Base-by-base conservation (phyloP, 2,888 invertebrate genomes). In the Drosophila anomelani region DNA sequence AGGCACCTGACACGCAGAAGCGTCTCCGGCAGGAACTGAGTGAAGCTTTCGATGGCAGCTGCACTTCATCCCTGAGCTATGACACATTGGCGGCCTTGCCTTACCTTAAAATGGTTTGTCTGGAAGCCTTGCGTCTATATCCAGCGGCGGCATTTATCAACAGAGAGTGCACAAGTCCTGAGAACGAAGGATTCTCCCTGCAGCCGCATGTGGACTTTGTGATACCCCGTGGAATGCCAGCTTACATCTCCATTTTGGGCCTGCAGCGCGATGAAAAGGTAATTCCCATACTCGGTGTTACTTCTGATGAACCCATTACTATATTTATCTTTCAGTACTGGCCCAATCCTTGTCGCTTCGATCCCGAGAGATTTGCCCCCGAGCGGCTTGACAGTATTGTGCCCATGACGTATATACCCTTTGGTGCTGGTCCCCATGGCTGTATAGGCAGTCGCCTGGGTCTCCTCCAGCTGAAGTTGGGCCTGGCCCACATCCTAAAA, bases 41-140 rank as follows among this genome's bases (percentile, higher is more conserved):
- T 4, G 57, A 79, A 0, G 87, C 88, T 3, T 79, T 92, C 1
- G 15, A 15, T 23, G 51, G 10, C 34, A n/a, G 38, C 0, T 6
- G 54, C 12, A 20, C 17, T 53, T 6, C 53, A 10, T 29, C 15
- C 39, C 76, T 93, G 0, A 89, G 88, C 5, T 93, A 93, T 74
- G 92, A 93, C 15, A 74, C 85, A 3, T 63, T 93, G 4, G 76
- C 78, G 10, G 78, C 90, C 4, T 88, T 93, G 90, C 80, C 81
- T 0, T 93, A 93, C 78, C 82, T 94, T 4, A 91, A 93, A 68
- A 92, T 91, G 91, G 93, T 93, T 13, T 85, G 91, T 4, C 71
- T 80, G 63, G 92, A 92, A 79, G 86, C 85, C 8, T 71, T 92
- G 47, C 88, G 92, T 46, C 73, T 92, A 9, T 92, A 92, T 81